Base-by-base conservation (phyloP, 2,888 invertebrate genomes). In the Leptopilina drosophilae region DNA sequence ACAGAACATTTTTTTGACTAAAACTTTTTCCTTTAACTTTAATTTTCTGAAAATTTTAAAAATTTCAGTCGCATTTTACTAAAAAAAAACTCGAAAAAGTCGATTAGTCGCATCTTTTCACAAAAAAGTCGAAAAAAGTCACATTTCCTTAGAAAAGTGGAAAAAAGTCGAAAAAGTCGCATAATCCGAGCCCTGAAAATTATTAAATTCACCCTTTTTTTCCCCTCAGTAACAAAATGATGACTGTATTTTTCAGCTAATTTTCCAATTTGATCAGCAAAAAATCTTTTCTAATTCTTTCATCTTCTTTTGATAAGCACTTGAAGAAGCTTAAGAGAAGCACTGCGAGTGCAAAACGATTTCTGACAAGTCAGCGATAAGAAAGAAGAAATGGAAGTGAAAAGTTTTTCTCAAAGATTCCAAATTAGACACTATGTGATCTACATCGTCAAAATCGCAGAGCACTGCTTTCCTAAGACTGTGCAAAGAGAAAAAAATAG, bases 371-470 rank as follows among this genome's bases (percentile, higher is more conserved):
- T 73, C 69, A 73, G 69, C 69, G 33, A 53, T 56, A 53, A 73
- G 9, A 73, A 56, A 42, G 53, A 26, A 73, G 56, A 73, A 56
- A n/a, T 73, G 26, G 49, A 56, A 33, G 69, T 14, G 33, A 33
- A 53, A 73, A 73, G 53, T 73, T 73, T 33, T 14, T 59, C 26
- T 20, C 49, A 33, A 33, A 14, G 53, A 73, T 73, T 33, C 53
- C 26, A 73, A 73, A 73, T 73, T 73, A 73, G 69, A 53, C 53
- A 53, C 53, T 56, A 73, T 73, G 53, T 73, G 69, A 73, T 73
- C 69, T 56, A 73, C 69, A 73, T 73, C 69, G 5, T 8, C 56
- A 53, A 73, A 8, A 73, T 49, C 8, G 26, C 42, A 42, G 53
- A 73, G 53, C 53, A 53, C 12, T 14, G 26, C 33, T 26, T 73